Evolutionary conservation across 2,888 invertebrate species (phyloP).

Genomic region (Sepioteuthis lessoniana): DNA sequence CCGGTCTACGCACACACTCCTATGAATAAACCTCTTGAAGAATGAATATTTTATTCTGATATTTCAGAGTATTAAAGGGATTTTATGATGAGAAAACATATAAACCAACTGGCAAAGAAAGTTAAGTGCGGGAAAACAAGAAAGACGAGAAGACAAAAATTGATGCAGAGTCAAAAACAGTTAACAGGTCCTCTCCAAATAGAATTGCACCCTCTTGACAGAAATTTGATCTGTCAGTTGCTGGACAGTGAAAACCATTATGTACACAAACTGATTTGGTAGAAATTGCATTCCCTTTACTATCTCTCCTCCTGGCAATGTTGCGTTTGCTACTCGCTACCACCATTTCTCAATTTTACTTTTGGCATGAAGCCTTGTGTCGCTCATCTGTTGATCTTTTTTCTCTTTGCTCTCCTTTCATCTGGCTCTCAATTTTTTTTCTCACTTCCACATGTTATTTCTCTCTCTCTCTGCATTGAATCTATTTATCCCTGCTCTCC

Average conservation of each 20-base stretch:
- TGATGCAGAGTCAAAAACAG: not conserved
- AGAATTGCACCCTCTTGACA: not conserved
- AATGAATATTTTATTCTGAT: too few relatives aligned
- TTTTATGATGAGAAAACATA: not conserved
- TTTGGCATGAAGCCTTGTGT: not conserved
- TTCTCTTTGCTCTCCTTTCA: not conserved
- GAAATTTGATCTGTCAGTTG: not conserved
- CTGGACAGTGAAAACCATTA: not conserved
- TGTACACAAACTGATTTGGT: not conserved
- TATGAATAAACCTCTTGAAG: too few relatives aligned
- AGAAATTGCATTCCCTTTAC: not conserved
- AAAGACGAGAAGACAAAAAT: not conserved
- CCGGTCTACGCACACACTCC: too few relatives aligned
- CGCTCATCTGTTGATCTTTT: not conserved
- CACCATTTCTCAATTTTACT: too few relatives aligned
- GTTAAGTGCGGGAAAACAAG: not conserved
- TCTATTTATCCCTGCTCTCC: not conserved
- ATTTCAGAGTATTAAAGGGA: too few relatives aligned
- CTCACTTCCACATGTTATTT: not conserved
- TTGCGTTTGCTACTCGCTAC: not conserved
- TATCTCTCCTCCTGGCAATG: not conserved
- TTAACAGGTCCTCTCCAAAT: not conserved
- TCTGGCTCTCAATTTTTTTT: not conserved
- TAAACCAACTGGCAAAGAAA: not conserved
- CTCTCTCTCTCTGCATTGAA: not conserved